Conservation (phyloP, 2,797 vertebrate genomes). For the Hyperoplus immaculatus region DNA sequence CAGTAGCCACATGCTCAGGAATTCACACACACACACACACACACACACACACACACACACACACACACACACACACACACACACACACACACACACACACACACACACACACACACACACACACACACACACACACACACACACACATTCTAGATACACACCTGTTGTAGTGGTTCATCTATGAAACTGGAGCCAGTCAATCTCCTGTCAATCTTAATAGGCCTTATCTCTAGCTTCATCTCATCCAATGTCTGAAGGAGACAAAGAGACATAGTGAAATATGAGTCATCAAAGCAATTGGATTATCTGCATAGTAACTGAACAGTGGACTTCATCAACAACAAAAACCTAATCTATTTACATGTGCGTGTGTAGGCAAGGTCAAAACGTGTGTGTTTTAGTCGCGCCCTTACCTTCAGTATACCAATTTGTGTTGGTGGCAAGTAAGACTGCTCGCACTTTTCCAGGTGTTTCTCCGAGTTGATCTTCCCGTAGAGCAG, state of each 20-base stretch:
- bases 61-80: too few species aligned
- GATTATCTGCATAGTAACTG: background rate
- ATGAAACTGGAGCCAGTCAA: conserved; percentile 98
- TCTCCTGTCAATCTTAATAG: conserved; percentile 97
- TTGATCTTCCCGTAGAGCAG: conserved; percentile 98
- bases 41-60: too few species aligned
- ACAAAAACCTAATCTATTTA: background rate
- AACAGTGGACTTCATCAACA: background rate
- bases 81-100: too few species aligned
- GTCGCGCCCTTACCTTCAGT: conserved; percentile 87
- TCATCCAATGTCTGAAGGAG: conserved; percentile 92
- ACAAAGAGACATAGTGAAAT: conserved; percentile 12
- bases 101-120: background rate
- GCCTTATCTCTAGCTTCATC: conserved; percentile 94
- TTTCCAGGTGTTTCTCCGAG: conserved; percentile 97
- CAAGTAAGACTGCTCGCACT: conserved; percentile 96
- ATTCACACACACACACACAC: too few species aligned
- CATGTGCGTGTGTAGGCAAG: conserved; percentile 23
- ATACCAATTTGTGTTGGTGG: conserved; percentile 91
- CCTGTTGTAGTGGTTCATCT: conserved; percentile 98
- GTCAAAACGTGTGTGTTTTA: background rate
- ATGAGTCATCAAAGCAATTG: background rate
- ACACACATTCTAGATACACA: conserved; percentile 59
- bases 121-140: background rate
- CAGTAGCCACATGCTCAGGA: too few species aligned